Base-by-base conservation (phyloP, 2,888 invertebrate genomes). In the Eutolmus rufibarbis region DNA sequence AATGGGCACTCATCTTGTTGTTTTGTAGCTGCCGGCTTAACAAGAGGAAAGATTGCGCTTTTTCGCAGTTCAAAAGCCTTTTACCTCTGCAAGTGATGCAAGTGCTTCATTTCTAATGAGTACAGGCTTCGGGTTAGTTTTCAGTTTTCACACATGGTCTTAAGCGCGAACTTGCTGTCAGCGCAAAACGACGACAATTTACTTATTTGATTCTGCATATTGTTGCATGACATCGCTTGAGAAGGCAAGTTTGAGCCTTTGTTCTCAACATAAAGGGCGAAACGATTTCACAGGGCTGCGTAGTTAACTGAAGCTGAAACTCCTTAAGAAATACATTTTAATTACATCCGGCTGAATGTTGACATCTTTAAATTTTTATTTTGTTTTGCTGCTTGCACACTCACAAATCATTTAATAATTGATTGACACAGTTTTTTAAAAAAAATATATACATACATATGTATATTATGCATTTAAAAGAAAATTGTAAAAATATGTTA, bases 261-360 rank as follows among this genome's bases (percentile, higher is more conserved):
- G 78, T 78, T 46, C 46, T 23, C 43, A n/a, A 12, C 19, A 78
- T 78, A 78, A 78, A 43, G 40, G 78, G 46, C 46, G 43, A 46
- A 78, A 23, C 28, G 43, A 78, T 23, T 78, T 19, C 23, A 9
- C 4, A 78, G 78, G 40, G 46, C 46, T 78, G 78, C 78, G 46
- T 46, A 78, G 40, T 19, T 78, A 40, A 43, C 19, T 78, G 78
- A 78, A 78, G 78, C 46, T 78, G 78, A 78, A 78, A 46, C 46
- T 78, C 7, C 78, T 78, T 9, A 43, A 43, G 43, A 43, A 23
- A 14, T 19, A 19, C 43, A 23, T 78, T 78, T 78, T 78, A 28
- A 78, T 78, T 78, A 40, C 43, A 43, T 78, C 78, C 78, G 43
- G 78, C 51, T 51, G 51, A 51, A 51, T 51, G 51, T 51, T 51